Evolutionary conservation across 2,888 invertebrate species (phyloP).

Genomic region (Chironomus riparius): DNA sequence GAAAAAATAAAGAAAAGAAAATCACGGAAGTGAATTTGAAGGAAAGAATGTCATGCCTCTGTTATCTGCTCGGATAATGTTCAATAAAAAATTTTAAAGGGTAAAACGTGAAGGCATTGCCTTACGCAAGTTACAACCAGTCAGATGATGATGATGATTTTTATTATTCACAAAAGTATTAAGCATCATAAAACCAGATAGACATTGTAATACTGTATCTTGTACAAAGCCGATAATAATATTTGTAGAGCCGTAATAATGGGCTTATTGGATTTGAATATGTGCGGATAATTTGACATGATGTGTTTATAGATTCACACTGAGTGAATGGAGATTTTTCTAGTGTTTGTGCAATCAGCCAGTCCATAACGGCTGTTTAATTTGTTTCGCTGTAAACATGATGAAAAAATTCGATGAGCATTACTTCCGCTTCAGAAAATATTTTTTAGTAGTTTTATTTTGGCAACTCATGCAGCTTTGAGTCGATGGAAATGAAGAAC

Average conservation of each 20-base stretch:
- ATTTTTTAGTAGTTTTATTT: too few species aligned
- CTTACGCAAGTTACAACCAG: not conserved
- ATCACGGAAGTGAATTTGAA: not conserved
- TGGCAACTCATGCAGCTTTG: too few species aligned
- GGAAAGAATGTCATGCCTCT: not conserved
- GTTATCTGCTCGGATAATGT: not conserved
- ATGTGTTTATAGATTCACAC: not conserved
- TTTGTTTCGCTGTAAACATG: too few species aligned
- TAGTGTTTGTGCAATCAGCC: not conserved
- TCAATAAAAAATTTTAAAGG: constrained; percentile 12
- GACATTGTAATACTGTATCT: not conserved
- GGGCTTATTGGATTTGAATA: constrained; percentile 20
- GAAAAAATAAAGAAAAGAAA: not conserved
- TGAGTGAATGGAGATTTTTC: not conserved
- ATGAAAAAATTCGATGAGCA: too few species aligned
- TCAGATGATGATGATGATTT: not conserved
- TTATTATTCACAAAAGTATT: not conserved
- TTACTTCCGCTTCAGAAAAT: too few species aligned
- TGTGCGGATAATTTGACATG: not conserved
- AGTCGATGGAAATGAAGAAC: not conserved
- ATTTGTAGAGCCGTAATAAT: not conserved
- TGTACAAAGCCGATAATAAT: constrained; percentile 6
- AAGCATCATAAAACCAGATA: constrained; percentile 11
- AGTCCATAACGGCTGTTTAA: too few species aligned
- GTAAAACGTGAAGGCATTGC: not conserved